Conservation (phyloP, 2,113 vertebrate species). For the Alethe castanea region DNA sequence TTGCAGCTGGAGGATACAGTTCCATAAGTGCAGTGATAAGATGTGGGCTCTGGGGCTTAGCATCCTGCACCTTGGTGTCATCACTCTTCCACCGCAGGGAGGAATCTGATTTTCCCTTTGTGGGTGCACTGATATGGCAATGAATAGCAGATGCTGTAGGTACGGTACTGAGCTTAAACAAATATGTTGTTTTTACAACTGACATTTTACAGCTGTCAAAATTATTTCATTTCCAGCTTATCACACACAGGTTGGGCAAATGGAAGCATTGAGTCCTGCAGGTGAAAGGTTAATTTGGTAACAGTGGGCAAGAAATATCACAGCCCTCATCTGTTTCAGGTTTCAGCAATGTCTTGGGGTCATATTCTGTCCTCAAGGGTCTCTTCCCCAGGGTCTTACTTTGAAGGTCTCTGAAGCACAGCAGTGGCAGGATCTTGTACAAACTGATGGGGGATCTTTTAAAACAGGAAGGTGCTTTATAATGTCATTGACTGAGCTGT, state of each 20-base stretch:
- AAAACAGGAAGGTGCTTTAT: not conserved
- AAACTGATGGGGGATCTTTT: not conserved
- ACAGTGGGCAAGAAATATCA: not conserved
- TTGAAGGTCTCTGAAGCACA: not conserved
- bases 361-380: not conserved
- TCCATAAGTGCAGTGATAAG: not conserved
- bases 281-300: slow-evolving; percentile 22
- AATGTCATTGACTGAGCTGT: not conserved
- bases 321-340: not conserved
- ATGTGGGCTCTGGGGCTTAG: not conserved
- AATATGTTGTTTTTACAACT: not conserved
- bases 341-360: not conserved
- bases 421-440: not conserved
- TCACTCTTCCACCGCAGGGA: not conserved
- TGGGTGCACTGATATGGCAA: not conserved
- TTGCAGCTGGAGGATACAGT: not conserved
- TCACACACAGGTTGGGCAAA: not conserved
- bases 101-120: not conserved
- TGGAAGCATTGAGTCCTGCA: not conserved
- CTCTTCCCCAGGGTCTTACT: not conserved
- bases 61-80: not conserved
- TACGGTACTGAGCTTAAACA: not conserved
- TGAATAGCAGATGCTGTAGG: not conserved
- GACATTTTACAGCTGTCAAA: slow-evolving; percentile 53
- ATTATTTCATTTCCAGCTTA: not conserved